phyloP scores from a whole-genome alignment of 2,888 invertebrate genomes.

The Linnaemya vulpina region DNA sequence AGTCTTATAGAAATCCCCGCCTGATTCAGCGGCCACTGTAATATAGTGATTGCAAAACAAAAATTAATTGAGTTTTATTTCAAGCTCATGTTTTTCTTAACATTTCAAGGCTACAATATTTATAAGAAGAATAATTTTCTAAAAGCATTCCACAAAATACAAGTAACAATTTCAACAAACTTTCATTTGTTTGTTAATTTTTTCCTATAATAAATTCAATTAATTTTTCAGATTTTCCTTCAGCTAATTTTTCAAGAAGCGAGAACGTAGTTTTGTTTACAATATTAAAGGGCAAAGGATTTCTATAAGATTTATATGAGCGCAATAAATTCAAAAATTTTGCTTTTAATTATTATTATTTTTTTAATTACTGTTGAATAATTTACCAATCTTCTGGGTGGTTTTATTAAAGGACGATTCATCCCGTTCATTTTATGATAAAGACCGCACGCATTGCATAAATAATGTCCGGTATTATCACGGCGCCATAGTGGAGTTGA shows the following conservation, averaged over 20 bases:
- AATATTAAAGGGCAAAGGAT: constrained; percentile 78
- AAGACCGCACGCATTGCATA: constrained; percentile 99
- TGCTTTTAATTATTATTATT: constrained; percentile 68
- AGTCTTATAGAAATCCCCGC: constrained; percentile 93
- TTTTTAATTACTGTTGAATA: constrained; percentile 48
- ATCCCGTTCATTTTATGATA: constrained; percentile 98
- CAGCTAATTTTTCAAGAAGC: constrained; percentile 75
- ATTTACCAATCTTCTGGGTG: constrained; percentile 94
- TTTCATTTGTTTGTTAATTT: constrained; percentile 56
- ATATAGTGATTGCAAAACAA: constrained; percentile 80
- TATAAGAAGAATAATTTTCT: constrained; percentile 24
- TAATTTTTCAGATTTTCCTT: constrained; percentile 77
- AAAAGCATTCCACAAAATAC: constrained; percentile 56
- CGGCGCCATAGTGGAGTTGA: constrained; percentile 99
- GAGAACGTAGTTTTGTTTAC: constrained; percentile 75
- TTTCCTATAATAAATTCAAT: constrained; percentile 82
- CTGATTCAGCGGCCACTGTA: constrained; percentile 93
- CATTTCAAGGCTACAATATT: constrained; percentile 66
- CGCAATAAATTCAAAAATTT: constrained; percentile 70
- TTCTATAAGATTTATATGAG: constrained; percentile 81
- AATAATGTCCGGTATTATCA: constrained; percentile 99
- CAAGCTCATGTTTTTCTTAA: constrained; percentile 17
- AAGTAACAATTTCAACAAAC: constrained; percentile 31
- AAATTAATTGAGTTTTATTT: constrained; percentile 58
- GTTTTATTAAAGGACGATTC: constrained; percentile 95